Evolutionary conservation across 2,113 vertebrate species (phyloP).

Genomic region (Proterorhinus semilunaris): DNA sequence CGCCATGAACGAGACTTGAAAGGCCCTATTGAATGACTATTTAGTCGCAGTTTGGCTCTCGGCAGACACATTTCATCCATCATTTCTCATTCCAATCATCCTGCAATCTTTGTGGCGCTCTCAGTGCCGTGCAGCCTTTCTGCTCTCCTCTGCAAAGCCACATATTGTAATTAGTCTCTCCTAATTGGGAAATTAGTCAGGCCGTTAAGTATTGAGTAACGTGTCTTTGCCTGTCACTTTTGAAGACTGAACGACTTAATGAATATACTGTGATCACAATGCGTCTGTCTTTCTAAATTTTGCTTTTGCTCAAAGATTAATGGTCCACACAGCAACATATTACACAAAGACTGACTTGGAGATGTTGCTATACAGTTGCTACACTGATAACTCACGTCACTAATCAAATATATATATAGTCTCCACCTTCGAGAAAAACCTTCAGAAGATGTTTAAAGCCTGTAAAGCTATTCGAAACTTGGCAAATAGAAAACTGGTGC

Average conservation of each 20-base stretch:
- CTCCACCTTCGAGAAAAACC: not conserved
- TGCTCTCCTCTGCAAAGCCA: not conserved
- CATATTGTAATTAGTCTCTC: slow-evolving; percentile 12
- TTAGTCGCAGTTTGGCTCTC: not conserved
- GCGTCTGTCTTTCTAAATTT: slow-evolving; percentile 9
- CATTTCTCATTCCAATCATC: slow-evolving; percentile 8
- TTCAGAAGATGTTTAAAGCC: not conserved
- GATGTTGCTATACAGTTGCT: slow-evolving; percentile 3
- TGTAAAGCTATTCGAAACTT: not conserved
- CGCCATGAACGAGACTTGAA: slow-evolving; percentile 8
- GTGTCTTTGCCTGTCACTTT: slow-evolving; percentile 24
- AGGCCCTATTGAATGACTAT: slow-evolving; percentile 12
- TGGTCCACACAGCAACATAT: not conserved
- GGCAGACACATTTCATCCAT: not conserved
- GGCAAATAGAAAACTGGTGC: slow-evolving; percentile 18
- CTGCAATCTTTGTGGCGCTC: slow-evolving; percentile 1
- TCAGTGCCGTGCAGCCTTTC: not conserved
- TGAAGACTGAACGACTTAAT: slow-evolving; percentile 27
- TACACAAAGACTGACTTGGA: not conserved
- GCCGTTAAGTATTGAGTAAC: slow-evolving; percentile 7
- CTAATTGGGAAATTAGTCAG: slow-evolving; percentile 13
- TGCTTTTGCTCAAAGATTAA: slow-evolving; percentile 1
- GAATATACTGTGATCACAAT: slow-evolving; percentile 16
- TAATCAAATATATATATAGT: not conserved
- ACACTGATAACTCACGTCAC: not conserved